Evolutionary conservation across 2,113 vertebrate species (phyloP), one percentile per base, ranked within the genome.

Genomic region (Todiramphus saurophagus): DNA sequence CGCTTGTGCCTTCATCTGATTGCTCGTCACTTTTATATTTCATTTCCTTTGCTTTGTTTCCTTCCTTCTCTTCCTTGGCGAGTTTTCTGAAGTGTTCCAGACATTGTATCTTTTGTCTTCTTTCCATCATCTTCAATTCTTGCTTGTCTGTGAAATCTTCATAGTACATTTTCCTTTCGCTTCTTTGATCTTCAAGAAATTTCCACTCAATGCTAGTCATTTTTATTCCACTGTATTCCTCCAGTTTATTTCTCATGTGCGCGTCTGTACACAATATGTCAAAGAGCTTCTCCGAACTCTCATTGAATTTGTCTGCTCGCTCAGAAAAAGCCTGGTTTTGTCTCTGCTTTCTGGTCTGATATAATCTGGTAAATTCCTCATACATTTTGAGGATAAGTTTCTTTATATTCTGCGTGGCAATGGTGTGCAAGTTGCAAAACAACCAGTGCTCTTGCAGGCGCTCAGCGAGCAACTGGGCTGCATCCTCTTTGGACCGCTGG

Each of bases 371-470:
- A 50, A 97, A 97, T 72, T 97, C 97, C 89, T 97, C 97, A 0
- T 97, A 97, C 82, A 96, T 97, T 88, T 97, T 97, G 53, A 97
- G 97, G 63, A 97, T 97, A 37, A 97, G 95, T 83, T 96, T 97
- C 93, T 97, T 97, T 91, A 97, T 97, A 13, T 69, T 97, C 68
- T 97, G 95, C 0, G 97, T 97, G 1, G 95, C 97, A 0, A 97
- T 96, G 84, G 97, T 97, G 63, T 97, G 97, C 74, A 97, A 66
- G 69, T 97, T 97, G 88, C 97, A 97, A 55, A 97, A 62, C 82
- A 97, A 44, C 97, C 97, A 97, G 84, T 97, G 97, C 53, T 97
- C 96, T 16, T 97, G 97, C 93, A 97, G 78, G 55, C 95, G 96
- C 94, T 97, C 97, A 6, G 97, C 97, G 0, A 97, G 97, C 74